Conservation (phyloP, 2,797 vertebrate genomes). For the Rachycentron canadum region DNA sequence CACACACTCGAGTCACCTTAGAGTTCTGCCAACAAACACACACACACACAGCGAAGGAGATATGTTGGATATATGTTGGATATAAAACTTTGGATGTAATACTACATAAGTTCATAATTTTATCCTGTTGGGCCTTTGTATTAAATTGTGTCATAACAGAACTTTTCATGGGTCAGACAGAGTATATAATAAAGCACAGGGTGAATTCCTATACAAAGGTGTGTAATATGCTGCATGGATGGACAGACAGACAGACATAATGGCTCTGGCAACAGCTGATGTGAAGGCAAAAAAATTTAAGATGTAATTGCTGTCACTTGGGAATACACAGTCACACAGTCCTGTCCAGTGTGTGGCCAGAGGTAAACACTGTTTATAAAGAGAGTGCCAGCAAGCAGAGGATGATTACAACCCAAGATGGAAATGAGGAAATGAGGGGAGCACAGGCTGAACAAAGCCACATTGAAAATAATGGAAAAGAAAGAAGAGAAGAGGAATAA, state of each 20-base stretch:
- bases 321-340: conserved; percentile 5
- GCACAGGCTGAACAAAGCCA: conserved; percentile 67
- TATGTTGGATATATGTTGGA: no score
- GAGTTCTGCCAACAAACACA: conserved; percentile 78
- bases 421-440: conserved; percentile 68
- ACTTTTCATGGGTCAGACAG: background rate
- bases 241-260: no score
- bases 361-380: conserved; percentile 54
- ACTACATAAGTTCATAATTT: no score
- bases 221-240: background rate
- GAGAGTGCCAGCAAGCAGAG: conserved; percentile 36
- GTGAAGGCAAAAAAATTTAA: background rate
- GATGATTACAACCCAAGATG: conserved; percentile 62
- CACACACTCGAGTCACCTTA: conserved; percentile 83
- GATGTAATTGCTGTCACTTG: conserved; percentile 47
- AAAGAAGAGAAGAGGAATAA: conserved; percentile 51
- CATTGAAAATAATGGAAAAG: conserved; percentile 54
- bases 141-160: background rate
- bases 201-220: background rate
- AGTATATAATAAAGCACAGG: background rate
- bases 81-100: no score
- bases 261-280: no score
- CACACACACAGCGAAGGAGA: background rate
- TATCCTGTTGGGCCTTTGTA: no score
- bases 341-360: conserved; percentile 25